These are phyloP conservation scores for Acestrorhynchus altus DNA, from an alignment of 2,797 vertebrate species.

Conservation along the genomic window DNA sequence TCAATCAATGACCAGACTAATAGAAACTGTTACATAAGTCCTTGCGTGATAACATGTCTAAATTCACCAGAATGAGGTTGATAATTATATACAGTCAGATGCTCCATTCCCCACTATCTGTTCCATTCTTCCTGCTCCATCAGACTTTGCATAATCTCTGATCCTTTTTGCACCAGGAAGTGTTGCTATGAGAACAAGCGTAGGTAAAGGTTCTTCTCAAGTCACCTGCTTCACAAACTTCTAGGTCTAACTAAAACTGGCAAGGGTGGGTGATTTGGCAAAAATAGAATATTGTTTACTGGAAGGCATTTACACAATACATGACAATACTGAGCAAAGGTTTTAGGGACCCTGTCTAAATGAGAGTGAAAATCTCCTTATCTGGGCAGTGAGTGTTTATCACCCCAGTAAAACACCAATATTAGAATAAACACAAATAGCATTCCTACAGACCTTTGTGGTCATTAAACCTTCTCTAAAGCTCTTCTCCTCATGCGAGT, in stretches of 20 bases:
- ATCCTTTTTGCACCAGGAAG: conserved; percentile 14
- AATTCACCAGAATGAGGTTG: background rate
- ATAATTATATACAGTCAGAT: conserved; percentile 19
- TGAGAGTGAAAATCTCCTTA: too few species aligned
- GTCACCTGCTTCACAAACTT: background rate
- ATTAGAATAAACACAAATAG: too few species aligned
- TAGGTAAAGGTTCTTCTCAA: background rate
- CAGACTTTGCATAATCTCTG: conserved; percentile 38
- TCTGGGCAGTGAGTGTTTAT: too few species aligned
- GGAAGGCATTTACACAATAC: background rate
- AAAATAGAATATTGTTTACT: too few species aligned
- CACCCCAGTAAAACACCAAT: too few species aligned
- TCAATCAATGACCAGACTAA: background rate
- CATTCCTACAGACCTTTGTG: too few species aligned
- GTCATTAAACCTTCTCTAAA: too few species aligned
- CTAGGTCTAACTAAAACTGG: background rate
- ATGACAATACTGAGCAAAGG: too few species aligned
- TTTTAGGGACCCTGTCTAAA: too few species aligned
- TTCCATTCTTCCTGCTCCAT: conserved; percentile 31
- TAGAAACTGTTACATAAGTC: background rate
- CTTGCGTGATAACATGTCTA: background rate
- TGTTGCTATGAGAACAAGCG: background rate
- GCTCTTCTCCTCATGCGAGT: too few species aligned
- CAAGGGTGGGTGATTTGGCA: too few species aligned
- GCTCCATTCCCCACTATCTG: background rate